These are phyloP conservation scores for Spodoptera littoralis DNA, from an alignment of 2,888 invertebrate genomes.

Conservation along the genomic window DNA sequence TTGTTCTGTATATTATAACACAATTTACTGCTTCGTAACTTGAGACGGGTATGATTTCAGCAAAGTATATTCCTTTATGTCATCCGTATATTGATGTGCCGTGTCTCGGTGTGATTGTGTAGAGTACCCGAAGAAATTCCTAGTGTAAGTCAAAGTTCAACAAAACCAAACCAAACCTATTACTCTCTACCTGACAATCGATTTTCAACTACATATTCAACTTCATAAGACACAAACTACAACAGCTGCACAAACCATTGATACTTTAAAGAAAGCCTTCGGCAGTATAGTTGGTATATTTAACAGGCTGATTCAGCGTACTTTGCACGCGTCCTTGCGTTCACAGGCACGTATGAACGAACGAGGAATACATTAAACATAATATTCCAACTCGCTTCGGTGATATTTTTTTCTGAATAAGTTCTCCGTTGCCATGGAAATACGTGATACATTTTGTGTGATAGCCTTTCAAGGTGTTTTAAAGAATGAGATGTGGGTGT, in stretches of 20 bases:
- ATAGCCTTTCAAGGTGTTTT: constrained; percentile 13
- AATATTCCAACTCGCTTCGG: constrained; percentile 37
- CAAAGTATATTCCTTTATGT: too few species aligned
- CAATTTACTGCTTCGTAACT: too few species aligned
- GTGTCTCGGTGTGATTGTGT: too few species aligned
- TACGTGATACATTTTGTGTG: constrained; percentile 40
- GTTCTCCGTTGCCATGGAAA: constrained; percentile 14
- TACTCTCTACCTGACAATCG: too few species aligned
- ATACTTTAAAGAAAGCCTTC: constrained; percentile 42
- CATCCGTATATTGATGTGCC: too few species aligned
- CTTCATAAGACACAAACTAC: constrained; percentile 16
- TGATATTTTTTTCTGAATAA: constrained; percentile 47
- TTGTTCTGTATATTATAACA: too few species aligned
- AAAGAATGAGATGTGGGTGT: constrained; percentile 19
- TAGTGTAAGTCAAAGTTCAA: too few species aligned
- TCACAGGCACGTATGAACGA: constrained; percentile 42
- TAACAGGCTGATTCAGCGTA: constrained; percentile 52
- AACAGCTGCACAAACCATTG: constrained; percentile 36
- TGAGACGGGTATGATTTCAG: too few species aligned
- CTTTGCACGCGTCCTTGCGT: constrained; percentile 42
- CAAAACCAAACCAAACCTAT: too few species aligned
- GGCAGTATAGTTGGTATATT: constrained; percentile 43
- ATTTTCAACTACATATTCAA: too few species aligned
- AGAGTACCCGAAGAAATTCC: too few species aligned
- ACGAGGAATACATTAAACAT: constrained; percentile 55